Evolutionary conservation across 2,888 invertebrate species (phyloP), one percentile per base, ranked within the genome.

Genomic region (Linyphia triangularis): DNA sequence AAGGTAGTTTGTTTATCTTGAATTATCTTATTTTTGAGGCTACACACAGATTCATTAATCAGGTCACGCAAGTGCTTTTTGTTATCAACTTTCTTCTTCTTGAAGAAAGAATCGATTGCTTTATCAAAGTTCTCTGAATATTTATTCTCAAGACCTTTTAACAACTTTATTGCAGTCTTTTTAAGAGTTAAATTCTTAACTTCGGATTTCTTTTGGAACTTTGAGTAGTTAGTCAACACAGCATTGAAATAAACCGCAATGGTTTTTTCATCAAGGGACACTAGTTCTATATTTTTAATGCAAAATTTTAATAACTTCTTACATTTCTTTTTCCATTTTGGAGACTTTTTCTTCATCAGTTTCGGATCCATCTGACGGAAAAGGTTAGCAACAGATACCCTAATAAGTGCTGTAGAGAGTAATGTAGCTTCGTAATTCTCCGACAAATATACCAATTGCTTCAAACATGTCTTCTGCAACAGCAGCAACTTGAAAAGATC

Each of bases 1-100:
- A 96, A 93, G 78, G 94, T 93, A 51, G 93, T 93, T 0, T 91
- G 90, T 13, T 83, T 90, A 85, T 92, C 91, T 6, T 91, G 90
- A 33, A 84, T 4, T 2, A 92, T 78, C 37, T 92, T 91, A 72
- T 91, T 91, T 43, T 92, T 92, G 43, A 91, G 90, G 61, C 40
- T 70, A 10, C 70, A 73, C 3, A 89, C 40, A 6, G 89, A 82
- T 26, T 16, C 28, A 65, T 86, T 89, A 19, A 89, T 67, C 10
- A 89, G 19, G 51, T 84, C 51, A 5, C 26, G 37, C 1, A 79
- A 10, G 9, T 33, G n/a, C 3, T 28, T 69, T 24, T 51, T 65
- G 16, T 63, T 79, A 5, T 5, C 13, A 37, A 30, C 33, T 4
- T 82, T 59, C 5, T 69, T 72, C 3, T 82, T 67, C 30, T 78